These are phyloP conservation scores for Nylanderia fulva DNA, from an alignment of 1,140 invertebrate species.

Conservation along the genomic window DNA sequence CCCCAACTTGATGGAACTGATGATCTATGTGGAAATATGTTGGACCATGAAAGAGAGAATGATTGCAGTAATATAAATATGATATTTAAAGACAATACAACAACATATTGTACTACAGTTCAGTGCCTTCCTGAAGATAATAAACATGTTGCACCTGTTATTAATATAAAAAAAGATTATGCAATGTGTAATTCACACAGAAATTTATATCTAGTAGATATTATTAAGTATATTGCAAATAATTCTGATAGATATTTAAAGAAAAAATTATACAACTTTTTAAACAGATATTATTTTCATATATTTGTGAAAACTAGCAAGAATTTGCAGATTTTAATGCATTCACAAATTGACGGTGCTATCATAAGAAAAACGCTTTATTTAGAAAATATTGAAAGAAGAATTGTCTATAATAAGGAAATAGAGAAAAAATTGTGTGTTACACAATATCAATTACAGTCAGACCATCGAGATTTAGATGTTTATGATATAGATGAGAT, in stretches of 20 bases:
- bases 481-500: slow-evolving; percentile 60
- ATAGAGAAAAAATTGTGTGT: not conserved
- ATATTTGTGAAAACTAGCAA: slow-evolving; percentile 16
- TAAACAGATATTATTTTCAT: slow-evolving; percentile 1
- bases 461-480: slow-evolving; percentile 62
- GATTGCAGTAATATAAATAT: not conserved
- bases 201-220: not conserved
- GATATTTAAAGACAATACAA: not conserved
- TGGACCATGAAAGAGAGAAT: slow-evolving; percentile 66
- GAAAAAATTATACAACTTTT: slow-evolving; percentile 15
- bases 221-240: slow-evolving; percentile 12
- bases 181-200: not conserved
- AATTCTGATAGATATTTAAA: not conserved
- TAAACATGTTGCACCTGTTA: not conserved
- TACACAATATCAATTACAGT: slow-evolving; percentile 10
- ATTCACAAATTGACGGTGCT: not conserved
- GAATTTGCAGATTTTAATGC: not conserved
- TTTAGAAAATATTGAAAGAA: slow-evolving; percentile 7
- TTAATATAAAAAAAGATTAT: not conserved
- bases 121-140: not conserved
- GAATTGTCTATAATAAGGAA: not conserved
- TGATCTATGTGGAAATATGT: slow-evolving; percentile 42
- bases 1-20: slow-evolving; percentile 79
- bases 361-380: not conserved
- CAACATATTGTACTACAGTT: too few species aligned